phyloP scores from a whole-genome alignment of 2,113 vertebrate species.

The Electrona antarctica region DNA sequence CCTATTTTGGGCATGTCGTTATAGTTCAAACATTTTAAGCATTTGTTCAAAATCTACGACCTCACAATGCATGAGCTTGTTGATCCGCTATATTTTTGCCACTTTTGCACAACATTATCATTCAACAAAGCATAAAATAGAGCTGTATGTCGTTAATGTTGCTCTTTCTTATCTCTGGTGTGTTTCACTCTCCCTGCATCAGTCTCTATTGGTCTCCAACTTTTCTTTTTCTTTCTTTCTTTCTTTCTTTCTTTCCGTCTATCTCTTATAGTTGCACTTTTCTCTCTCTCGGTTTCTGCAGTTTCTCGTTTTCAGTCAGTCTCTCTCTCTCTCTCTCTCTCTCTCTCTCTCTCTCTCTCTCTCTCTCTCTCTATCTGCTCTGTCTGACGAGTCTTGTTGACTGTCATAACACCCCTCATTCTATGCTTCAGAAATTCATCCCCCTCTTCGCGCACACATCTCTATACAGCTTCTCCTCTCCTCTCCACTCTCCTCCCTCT shows the following conservation, averaged over 20 bases:
- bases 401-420: no score
- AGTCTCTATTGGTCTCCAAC: background rate
- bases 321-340: background rate
- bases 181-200: background rate
- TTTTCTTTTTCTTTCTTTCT: background rate
- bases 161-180: background rate
- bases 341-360: background rate
- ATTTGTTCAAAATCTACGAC: no score
- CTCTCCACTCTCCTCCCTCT: conserved; percentile 15
- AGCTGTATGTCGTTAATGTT: no score
- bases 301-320: background rate
- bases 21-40: no score
- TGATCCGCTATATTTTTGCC: no score
- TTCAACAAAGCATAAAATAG: no score
- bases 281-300: no score
- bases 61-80: no score
- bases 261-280: no score
- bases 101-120: no score
- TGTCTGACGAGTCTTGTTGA: background rate
- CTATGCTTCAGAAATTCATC: background rate
- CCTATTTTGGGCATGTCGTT: no score
- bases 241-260: no score
- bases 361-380: background rate
- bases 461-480: conserved; percentile 9
- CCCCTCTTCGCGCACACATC: background rate